A percentile compares a stretch with the other conserved stretches of the same genome.
Conservation (phyloP, 2,888 invertebrate genomes). For the Yponomeuta cagnagella region DNA sequence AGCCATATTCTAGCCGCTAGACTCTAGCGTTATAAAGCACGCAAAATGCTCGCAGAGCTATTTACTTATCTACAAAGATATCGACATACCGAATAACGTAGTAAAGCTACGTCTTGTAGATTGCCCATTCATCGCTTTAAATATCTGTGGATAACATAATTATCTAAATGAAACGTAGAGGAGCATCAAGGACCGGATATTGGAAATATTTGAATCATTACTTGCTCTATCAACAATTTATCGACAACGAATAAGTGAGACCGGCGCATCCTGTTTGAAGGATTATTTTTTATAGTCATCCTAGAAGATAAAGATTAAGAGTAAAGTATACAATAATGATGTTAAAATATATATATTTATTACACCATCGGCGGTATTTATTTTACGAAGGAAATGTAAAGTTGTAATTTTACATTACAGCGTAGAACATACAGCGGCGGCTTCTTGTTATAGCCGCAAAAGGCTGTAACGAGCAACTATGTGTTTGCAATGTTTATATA, state of each 20-base stretch:
- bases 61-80: not conserved
- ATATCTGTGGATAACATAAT: not conserved
- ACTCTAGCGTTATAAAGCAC: not conserved
- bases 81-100: no score
- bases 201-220: constrained; percentile 34
- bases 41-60: not conserved
- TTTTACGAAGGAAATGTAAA: not conserved
- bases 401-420: not conserved
- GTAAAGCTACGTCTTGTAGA: no score
- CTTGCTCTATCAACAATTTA: not conserved
- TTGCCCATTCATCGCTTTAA: not conserved
- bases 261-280: not conserved
- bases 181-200: constrained; percentile 30
- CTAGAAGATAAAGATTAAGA: no score
- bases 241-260: not conserved
- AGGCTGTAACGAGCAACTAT: not conserved
- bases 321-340: not conserved
- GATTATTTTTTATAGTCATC: no score
- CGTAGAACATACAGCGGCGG: not conserved
- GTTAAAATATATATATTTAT: not conserved
- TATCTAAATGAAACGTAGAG: not conserved
- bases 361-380: not conserved
- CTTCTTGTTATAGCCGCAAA: not conserved
- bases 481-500: not conserved
- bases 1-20: not conserved